Evolutionary conservation across 1,140 invertebrate species (phyloP).

Genomic region (Babylonia areolata): DNA sequence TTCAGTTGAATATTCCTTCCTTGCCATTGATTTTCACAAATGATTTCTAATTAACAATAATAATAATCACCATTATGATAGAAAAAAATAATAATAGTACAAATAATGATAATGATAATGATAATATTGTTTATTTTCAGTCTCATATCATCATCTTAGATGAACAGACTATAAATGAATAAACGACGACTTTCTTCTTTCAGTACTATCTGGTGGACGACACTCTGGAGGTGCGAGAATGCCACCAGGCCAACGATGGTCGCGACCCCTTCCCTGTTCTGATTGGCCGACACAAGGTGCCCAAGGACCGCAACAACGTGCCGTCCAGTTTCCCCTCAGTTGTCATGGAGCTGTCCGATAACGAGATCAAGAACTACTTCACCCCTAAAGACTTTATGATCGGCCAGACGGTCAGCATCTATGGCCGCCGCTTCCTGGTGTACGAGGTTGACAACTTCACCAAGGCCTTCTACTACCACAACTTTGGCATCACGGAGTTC

Average conservation of each 20-base stretch:
- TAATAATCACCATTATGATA: too few relatives aligned
- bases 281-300: constrained; percentile 85
- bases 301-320: constrained; percentile 86
- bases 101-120: too few relatives aligned
- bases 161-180: not conserved
- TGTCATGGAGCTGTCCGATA: constrained; percentile 81
- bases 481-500: constrained; percentile 77
- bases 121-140: too few relatives aligned
- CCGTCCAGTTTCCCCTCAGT: constrained; percentile 77
- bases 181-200: constrained; percentile 38
- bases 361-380: constrained; percentile 85
- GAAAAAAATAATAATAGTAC: too few relatives aligned
- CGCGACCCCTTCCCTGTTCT: constrained; percentile 85
- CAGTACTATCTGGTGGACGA: constrained; percentile 89
- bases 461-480: constrained; percentile 86
- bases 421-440: constrained; percentile 86
- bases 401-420: constrained; percentile 87
- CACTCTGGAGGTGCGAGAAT: constrained; percentile 85
- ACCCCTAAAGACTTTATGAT: constrained; percentile 86
- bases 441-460: constrained; percentile 89
- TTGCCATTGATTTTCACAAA: too few relatives aligned
- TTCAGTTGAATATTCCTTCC: too few relatives aligned
- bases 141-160: not conserved
- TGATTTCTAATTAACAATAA: too few relatives aligned
- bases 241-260: constrained; percentile 82